Evolutionary conservation across 2,113 vertebrate genomes (phyloP), one percentile per base, ranked within the genome.

Genomic region (Thomomys bottae): DNA sequence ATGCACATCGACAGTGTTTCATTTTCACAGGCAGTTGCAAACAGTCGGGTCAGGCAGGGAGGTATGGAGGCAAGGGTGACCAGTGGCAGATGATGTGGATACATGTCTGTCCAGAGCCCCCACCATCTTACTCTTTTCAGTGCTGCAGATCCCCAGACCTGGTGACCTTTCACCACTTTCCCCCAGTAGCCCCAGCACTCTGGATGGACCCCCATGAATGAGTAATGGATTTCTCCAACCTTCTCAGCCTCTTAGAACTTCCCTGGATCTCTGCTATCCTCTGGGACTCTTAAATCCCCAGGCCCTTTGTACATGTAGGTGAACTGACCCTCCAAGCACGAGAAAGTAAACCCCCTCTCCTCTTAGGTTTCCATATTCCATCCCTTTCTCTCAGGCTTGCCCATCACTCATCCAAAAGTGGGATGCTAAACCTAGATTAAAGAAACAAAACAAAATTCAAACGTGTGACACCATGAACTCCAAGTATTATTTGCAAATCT

Each of bases 401-500:
- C 59, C 70, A 23, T 6, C 70, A 23, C 7, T 18, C 5, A 0
- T 8, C 88, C 36, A 0, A 15, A 59, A 21, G 14, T 28, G 9
- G 2, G 64, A 78, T 73, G 42, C 26, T 68, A 64, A 76, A 42
- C 28, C 45, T 36, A n/a, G 57, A 66, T 54, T 54, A 4, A 17
- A 54, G 18, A 54, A 14, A 54, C 14, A 54, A 54, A 17, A 54
- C 11, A 54, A n/a, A n/a, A n/a, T n/a, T 17, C 91, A 81, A 63
- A 42, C 15, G 12, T 45, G 64, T 30, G 72, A 87, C 76, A 64
- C 38, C 90, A 88, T 96, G 93, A 93, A 93, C 96, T 94, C 68
- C 80, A 95, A 66, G 94, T 95, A 93, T 87, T 96, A 87, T 89
- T 96, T 91, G 94, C 96, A 96, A 96, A 96, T 96, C 96, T 91